These are phyloP conservation scores for Corythaixoides concolor DNA, from an alignment of 2,113 vertebrate species.

Conservation along the genomic window DNA sequence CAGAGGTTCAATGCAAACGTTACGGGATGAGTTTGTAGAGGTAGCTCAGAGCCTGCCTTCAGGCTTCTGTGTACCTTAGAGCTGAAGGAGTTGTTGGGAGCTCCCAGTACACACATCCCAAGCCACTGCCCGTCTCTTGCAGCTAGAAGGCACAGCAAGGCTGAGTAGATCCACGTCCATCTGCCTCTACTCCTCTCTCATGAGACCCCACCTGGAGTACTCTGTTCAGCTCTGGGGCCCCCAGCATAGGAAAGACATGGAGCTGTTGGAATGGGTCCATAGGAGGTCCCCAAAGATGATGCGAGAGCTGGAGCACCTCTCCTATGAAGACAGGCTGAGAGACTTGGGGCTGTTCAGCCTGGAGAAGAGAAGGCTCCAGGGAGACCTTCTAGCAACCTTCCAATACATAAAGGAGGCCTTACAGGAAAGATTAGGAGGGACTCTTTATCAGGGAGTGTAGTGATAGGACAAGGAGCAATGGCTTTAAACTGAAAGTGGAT, in stretches of 20 bases:
- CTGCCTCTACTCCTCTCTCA: fast-evolving
- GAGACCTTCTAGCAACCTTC: background rate
- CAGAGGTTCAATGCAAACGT: fast-evolving
- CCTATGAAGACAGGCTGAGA: background rate
- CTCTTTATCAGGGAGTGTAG: background rate
- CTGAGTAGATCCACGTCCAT: background rate
- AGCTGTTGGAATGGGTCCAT: background rate
- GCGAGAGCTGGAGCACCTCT: background rate
- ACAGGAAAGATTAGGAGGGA: background rate
- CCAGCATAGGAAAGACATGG: background rate
- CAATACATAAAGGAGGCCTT: background rate
- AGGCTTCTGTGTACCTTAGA: background rate
- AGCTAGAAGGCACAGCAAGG: background rate
- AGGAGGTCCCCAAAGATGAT: background rate
- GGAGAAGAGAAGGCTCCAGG: background rate
- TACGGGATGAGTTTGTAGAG: background rate
- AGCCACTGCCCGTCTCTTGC: background rate
- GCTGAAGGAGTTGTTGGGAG: background rate
- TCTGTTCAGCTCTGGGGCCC: background rate
- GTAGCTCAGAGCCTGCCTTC: background rate
- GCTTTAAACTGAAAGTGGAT: background rate
- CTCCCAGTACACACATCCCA: background rate
- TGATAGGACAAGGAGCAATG: fast-evolving
- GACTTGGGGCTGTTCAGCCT: background rate
- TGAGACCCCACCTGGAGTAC: background rate